Evolutionary conservation across 2,888 invertebrate genomes (phyloP).

Genomic region (Tiliacea aurago): DNA sequence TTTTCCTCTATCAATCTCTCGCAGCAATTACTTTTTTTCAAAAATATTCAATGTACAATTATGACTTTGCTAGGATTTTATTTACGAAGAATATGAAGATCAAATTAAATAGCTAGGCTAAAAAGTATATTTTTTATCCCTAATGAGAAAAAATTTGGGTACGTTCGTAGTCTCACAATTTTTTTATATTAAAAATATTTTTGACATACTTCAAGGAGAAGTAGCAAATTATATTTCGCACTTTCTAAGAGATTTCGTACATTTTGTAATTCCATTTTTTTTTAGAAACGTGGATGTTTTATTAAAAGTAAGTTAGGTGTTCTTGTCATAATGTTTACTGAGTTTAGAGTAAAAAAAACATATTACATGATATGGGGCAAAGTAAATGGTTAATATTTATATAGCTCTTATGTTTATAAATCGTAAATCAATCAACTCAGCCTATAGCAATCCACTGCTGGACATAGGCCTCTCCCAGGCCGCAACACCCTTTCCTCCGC

Average conservation of each 20-base stretch:
- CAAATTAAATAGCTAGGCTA: background rate
- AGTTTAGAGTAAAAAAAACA: background rate
- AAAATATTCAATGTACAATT: too few species aligned
- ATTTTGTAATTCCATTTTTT: background rate
- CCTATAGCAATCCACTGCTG: too few species aligned
- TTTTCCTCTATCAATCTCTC: too few species aligned
- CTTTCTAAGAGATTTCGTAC: background rate
- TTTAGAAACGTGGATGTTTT: background rate
- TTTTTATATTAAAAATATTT: conserved; percentile 1
- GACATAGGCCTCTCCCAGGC: too few species aligned
- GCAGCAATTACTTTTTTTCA: too few species aligned
- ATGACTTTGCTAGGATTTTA: too few species aligned
- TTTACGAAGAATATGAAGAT: background rate
- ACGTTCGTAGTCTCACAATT: background rate
- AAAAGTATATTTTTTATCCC: background rate
- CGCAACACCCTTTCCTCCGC: too few species aligned
- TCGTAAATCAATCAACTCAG: too few species aligned
- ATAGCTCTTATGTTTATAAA: background rate
- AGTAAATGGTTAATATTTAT: background rate
- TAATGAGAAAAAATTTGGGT: background rate
- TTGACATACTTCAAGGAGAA: conserved; percentile 10
- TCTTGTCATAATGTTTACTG: background rate
- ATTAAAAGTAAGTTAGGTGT: background rate
- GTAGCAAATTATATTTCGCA: conserved; percentile 11
- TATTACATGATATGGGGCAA: background rate